Percentiles rank a stretch among this genome's conserved stretches.
These are phyloP conservation scores for Halocaridina rubra DNA, from an alignment of 2,888 invertebrate species.

Conservation along the genomic window DNA sequence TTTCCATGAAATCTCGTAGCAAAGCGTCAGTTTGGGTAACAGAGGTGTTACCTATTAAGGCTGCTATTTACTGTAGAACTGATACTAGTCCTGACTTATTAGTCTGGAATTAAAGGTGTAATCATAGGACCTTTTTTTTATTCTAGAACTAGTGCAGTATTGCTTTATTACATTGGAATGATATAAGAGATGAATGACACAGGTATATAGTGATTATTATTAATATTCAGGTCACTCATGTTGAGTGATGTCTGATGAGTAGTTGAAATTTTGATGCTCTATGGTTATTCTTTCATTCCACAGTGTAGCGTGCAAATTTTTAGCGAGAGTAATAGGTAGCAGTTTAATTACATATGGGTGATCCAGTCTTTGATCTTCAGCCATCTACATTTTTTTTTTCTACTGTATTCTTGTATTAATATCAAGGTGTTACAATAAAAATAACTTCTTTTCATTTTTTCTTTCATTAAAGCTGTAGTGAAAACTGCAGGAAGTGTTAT, in stretches of 20 bases:
- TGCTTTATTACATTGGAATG: too few relatives aligned
- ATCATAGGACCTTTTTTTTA: not conserved
- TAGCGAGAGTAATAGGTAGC: not conserved
- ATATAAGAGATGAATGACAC: too few relatives aligned
- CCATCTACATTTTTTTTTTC: not conserved
- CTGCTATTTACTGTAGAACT: not conserved
- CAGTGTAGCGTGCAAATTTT: not conserved
- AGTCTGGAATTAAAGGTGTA: not conserved
- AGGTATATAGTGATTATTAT: too few relatives aligned
- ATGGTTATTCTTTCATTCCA: not conserved
- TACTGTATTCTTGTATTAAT: not conserved
- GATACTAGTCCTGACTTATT: not conserved
- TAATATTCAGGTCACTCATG: too few relatives aligned
- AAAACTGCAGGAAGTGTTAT: not conserved
- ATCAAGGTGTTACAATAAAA: not conserved
- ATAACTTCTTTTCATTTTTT: not conserved
- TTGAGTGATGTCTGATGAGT: too few relatives aligned
- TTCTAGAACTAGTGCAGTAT: too few relatives aligned
- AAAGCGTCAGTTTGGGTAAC: not conserved
- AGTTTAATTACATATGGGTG: not conserved
- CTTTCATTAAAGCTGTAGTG: not conserved
- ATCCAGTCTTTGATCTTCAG: not conserved
- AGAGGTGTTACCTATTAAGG: not conserved
- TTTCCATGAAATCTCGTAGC: not conserved
- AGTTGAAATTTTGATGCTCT: not conserved